Evolutionary conservation across 2,797 vertebrate species (phyloP), one percentile per base, ranked within the genome.

Genomic region (Euthynnus affinis): DNA sequence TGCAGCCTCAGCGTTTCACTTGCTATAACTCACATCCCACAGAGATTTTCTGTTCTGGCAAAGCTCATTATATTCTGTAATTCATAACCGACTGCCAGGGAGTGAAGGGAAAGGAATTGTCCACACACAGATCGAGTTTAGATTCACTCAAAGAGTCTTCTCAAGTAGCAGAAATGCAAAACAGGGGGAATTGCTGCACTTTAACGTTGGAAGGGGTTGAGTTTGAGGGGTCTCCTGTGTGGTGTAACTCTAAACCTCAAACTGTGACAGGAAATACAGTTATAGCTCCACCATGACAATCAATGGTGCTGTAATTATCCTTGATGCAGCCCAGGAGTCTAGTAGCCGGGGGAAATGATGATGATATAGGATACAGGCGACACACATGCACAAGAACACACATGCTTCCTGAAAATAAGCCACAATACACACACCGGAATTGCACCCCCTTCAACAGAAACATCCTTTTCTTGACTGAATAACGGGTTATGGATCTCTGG

Each of bases 241-340:
- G 69, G 76, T 76, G 87, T 84, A 87, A 93, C 62, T 82, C 53
- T 78, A 93, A 76, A 74, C 82, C 37, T 63, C 56, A 75, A 82
- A 71, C 73, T 68, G 64, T 53, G 79, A 87, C 78, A 90, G 88
- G 91, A 85, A 81, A 82, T 76, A 52, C 73, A 80, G 59, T 84
- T 83, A 76, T 65, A 84, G 69, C 60, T 73, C 83, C 88, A 55
- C 71, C 79, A 49, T 80, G 87, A 91, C 87, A 92, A 83, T 91
- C 81, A 86, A 48, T 63, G 59, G 74, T 22, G 74, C 69, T 83
- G 76, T 77, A 88, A 82, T 92, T 85, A 87, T 83, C 78, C 71
- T 84, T 76, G 65, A 85, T 85, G 70, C 69, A 89, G 74, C 76
- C 68, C 75, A 67, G 74, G 74, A 78, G 84, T 76, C 72, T 55